A percentile compares a stretch with the other conserved stretches of the same genome.
Conservation (phyloP, 2,888 invertebrate species). For the Camptogramma bilineatum region DNA sequence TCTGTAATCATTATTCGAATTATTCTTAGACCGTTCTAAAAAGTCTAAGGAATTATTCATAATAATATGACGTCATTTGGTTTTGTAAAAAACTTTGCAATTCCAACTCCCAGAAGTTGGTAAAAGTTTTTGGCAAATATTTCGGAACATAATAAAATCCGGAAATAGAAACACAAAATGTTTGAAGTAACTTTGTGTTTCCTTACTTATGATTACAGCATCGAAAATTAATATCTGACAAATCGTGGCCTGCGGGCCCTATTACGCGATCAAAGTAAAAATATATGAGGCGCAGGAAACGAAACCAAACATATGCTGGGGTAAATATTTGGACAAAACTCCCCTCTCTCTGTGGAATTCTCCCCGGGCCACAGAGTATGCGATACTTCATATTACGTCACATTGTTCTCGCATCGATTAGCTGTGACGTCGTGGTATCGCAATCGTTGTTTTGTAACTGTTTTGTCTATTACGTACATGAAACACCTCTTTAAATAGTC, state of each 20-base stretch:
- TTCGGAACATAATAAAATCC: no score
- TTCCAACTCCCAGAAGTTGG: background rate
- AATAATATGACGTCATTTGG: background rate
- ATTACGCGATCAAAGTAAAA: slow-evolving; percentile 83
- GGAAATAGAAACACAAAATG: no score
- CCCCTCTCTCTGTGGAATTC: slow-evolving; percentile 52
- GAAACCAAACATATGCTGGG: slow-evolving; percentile 83
- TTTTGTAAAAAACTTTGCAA: background rate
- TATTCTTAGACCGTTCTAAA: no score
- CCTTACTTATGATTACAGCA: slow-evolving; percentile 30
- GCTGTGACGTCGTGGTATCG: slow-evolving; percentile 69
- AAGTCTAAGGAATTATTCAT: background rate
- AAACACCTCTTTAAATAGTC: background rate
- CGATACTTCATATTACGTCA: slow-evolving; percentile 82
- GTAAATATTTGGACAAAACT: slow-evolving; percentile 77
- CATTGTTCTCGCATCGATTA: slow-evolving; percentile 83
- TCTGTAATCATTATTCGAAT: no score
- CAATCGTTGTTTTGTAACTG: slow-evolving; percentile 34
- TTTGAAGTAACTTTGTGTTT: background rate
- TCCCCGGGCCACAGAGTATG: slow-evolving; percentile 45
- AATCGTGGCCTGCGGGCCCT: slow-evolving; percentile 76
- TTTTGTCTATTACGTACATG: slow-evolving; percentile 3
- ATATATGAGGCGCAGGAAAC: slow-evolving; percentile 84
- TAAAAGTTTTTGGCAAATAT: background rate
- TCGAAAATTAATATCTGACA: slow-evolving; percentile 76